phyloP scores from a whole-genome alignment of 2,113 vertebrate genomes.

The Callithrix jacchus region DNA sequence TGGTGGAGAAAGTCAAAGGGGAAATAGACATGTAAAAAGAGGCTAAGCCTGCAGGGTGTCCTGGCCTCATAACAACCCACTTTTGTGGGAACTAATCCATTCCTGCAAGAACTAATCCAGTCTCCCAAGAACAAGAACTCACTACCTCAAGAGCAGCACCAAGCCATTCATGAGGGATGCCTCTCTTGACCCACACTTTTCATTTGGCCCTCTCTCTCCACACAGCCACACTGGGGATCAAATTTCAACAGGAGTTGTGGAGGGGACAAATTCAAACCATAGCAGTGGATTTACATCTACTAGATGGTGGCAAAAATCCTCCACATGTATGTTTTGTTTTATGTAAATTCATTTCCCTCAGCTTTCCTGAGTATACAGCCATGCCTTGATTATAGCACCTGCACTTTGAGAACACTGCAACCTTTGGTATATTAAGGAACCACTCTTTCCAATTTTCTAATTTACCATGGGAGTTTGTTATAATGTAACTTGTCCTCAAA shows the following conservation, averaged over 20 bases:
- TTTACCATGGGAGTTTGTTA: background rate
- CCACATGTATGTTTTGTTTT: background rate
- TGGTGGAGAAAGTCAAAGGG: background rate
- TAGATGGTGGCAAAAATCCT: background rate
- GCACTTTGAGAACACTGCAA: background rate
- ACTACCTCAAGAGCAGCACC: background rate
- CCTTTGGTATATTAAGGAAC: background rate
- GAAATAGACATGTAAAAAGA: background rate
- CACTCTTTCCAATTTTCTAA: background rate
- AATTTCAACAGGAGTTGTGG: background rate
- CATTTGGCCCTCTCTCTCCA: background rate
- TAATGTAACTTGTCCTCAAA: background rate
- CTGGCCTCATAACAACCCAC: background rate
- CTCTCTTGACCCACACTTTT: background rate
- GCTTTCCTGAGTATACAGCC: background rate
- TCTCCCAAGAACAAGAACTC: background rate
- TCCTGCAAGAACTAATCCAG: background rate
- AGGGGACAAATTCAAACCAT: background rate
- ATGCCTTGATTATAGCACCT: background rate
- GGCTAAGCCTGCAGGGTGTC: background rate
- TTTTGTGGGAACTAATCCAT: background rate
- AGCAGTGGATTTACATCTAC: background rate
- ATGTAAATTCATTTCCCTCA: background rate
- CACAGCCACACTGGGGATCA: background rate
- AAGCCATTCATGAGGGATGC: background rate